These are phyloP conservation scores for Homarus americanus DNA, from an alignment of 1,140 invertebrate species.

Conservation along the genomic window DNA sequence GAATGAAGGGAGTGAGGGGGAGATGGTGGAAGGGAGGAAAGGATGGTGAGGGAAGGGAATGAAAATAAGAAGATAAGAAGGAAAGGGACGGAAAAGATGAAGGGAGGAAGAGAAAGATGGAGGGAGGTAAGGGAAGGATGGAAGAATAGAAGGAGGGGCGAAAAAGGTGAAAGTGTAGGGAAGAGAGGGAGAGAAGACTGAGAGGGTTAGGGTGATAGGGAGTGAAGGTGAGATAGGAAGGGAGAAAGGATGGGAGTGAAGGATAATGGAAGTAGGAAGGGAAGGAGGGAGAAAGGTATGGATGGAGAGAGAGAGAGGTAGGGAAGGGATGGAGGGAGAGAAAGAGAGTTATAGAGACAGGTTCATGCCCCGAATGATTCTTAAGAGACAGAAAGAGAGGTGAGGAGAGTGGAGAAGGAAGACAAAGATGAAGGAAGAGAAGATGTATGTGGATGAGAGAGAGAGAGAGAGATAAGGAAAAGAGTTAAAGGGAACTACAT, in stretches of 20 bases:
- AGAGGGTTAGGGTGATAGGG: background rate
- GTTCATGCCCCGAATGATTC: too few relatives aligned
- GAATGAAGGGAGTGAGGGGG: background rate
- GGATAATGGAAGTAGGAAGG: too few relatives aligned
- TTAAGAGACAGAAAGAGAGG: too few relatives aligned
- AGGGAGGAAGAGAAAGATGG: background rate
- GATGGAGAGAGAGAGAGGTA: background rate
- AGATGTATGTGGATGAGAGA: background rate
- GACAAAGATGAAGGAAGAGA: background rate
- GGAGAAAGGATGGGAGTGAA: background rate
- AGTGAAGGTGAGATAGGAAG: too few relatives aligned
- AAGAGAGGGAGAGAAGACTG: background rate
- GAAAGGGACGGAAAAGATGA: background rate
- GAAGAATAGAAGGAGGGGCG: constrained; percentile 9
- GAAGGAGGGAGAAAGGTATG: too few relatives aligned
- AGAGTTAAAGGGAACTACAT: background rate
- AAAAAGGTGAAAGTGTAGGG: constrained; percentile 2
- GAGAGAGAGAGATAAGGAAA: background rate
- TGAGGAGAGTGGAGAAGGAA: too few relatives aligned
- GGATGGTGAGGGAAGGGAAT: background rate
- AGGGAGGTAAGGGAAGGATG: background rate
- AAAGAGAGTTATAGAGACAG: too few relatives aligned
- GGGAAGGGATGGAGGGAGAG: background rate
- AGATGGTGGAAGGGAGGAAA: background rate
- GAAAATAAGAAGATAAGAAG: background rate